Conservation (phyloP, 2,888 invertebrate species). For the Chalcis sispes region DNA sequence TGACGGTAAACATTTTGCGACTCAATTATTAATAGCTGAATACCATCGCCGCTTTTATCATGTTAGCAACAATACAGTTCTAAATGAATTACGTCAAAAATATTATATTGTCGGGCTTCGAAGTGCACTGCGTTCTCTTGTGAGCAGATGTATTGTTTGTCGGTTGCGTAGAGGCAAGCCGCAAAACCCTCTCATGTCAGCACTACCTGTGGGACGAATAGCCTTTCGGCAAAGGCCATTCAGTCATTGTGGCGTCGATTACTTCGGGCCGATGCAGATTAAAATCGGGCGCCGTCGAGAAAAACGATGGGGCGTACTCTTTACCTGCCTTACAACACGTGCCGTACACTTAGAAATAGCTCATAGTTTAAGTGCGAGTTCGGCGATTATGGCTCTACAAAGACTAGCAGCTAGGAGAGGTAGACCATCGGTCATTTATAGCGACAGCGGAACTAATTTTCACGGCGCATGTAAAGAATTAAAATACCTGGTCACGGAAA, state of each 20-base stretch:
- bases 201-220: not conserved
- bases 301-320: slow-evolving; percentile 54
- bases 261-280: slow-evolving; percentile 59
- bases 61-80: not conserved
- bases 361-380: slow-evolving; percentile 12
- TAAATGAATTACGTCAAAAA: not conserved
- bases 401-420: slow-evolving; percentile 4
- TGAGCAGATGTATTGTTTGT: not conserved
- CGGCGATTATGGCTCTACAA: slow-evolving; percentile 3
- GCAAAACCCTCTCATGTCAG: not conserved
- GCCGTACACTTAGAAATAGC: slow-evolving; percentile 55
- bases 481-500: not conserved
- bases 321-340: slow-evolving; percentile 54
- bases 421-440: not conserved
- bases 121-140: not conserved
- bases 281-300: slow-evolving; percentile 52
- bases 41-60: not conserved
- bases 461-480: not conserved
- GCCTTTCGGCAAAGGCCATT: not conserved
- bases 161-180: not conserved
- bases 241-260: slow-evolving; percentile 51
- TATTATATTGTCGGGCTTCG: not conserved
- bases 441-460: slow-evolving; percentile 11
- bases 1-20: not conserved
- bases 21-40: not conserved